Percentiles rank a stretch among this genome's conserved stretches.
Conservation (phyloP, 2,888 invertebrate genomes). For the Lithophane semibrunnea region DNA sequence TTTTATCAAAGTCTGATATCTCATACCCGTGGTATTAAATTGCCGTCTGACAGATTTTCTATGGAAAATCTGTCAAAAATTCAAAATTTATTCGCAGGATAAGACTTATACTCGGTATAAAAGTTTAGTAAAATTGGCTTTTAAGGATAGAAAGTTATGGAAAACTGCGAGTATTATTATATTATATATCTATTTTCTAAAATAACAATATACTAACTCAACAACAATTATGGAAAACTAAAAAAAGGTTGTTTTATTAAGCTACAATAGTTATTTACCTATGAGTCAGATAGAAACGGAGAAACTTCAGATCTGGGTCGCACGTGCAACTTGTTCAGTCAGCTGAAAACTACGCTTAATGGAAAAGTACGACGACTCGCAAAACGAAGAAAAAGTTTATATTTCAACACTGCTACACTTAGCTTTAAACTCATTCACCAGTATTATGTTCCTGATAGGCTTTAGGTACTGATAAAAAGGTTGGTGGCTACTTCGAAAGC, state of each 20-base stretch:
- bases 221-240: too few species aligned
- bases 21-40: too few species aligned
- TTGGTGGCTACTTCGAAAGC: slow-evolving; percentile 42
- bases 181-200: too few species aligned
- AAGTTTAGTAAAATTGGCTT: too few species aligned
- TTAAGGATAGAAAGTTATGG: too few species aligned
- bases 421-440: neutral
- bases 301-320: slow-evolving; percentile 32
- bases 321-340: slow-evolving; percentile 44
- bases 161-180: too few species aligned
- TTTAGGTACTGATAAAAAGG: slow-evolving; percentile 16
- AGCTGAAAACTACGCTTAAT: slow-evolving; percentile 37
- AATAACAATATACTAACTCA: too few species aligned
- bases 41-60: too few species aligned
- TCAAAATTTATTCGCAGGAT: too few species aligned
- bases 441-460: neutral
- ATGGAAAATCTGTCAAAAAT: too few species aligned
- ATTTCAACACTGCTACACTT: slow-evolving; percentile 11
- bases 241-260: neutral
- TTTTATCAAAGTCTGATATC: too few species aligned
- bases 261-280: slow-evolving; percentile 11
- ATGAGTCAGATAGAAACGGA: slow-evolving; percentile 9
- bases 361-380: slow-evolving; percentile 11
- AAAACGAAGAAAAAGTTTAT: slow-evolving; percentile 7
- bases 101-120: too few species aligned